phyloP scores from a whole-genome alignment of 2,888 invertebrate species.

The Caradrina kadenii region DNA sequence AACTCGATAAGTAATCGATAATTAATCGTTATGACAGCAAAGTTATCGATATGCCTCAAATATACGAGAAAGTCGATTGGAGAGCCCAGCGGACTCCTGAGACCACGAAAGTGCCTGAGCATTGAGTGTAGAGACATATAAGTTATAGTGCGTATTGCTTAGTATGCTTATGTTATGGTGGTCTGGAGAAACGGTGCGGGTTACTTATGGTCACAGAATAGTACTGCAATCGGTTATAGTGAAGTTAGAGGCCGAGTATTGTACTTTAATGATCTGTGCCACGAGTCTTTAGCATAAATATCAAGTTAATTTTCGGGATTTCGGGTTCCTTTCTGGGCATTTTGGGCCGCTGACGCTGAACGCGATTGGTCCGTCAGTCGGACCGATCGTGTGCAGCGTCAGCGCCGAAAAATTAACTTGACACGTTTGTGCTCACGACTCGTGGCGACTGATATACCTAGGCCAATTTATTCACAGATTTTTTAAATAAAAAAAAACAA shows the following conservation, averaged over 20 bases:
- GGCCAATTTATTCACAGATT: too few relatives aligned
- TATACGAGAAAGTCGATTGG: conserved; percentile 46
- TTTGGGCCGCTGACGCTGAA: too few relatives aligned
- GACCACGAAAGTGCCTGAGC: conserved; percentile 52
- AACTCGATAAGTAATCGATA: conserved; percentile 24
- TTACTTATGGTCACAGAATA: conserved; percentile 41
- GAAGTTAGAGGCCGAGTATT: neutral
- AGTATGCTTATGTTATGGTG: conserved; percentile 25
- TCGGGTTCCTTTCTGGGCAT: too few relatives aligned
- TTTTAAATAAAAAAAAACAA: too few relatives aligned
- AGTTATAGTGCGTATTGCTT: conserved; percentile 31
- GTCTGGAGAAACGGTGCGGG: conserved; percentile 41
- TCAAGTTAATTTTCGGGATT: too few relatives aligned
- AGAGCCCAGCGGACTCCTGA: conserved; percentile 45
- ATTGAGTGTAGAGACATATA: conserved; percentile 39
- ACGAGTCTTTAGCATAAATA: too few relatives aligned
- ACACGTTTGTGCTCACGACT: too few relatives aligned
- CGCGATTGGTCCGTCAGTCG: too few relatives aligned
- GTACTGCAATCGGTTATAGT: conserved; percentile 6
- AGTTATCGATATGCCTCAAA: conserved; percentile 45
- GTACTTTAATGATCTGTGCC: neutral
- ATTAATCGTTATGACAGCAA: conserved; percentile 42
- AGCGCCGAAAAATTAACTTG: too few relatives aligned
- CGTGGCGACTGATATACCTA: too few relatives aligned
- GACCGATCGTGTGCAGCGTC: too few relatives aligned